Percentiles rank a stretch among this genome's conserved stretches.
These are phyloP conservation scores for Leptinotarsa texana DNA, from an alignment of 1,140 invertebrate species.

Conservation along the genomic window DNA sequence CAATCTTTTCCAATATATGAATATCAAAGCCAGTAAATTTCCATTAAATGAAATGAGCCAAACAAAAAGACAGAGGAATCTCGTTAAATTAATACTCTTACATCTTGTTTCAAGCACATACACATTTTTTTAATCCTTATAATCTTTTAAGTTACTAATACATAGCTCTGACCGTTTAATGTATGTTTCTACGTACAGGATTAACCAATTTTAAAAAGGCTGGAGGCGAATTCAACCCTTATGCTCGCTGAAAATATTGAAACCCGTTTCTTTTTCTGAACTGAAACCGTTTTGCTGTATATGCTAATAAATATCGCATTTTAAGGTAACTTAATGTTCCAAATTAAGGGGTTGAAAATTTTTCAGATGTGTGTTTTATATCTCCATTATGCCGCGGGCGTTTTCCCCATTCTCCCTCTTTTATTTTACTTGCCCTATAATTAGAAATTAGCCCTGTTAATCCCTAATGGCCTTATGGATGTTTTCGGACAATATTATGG, in stretches of 20 bases:
- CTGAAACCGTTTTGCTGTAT: conserved; percentile 37
- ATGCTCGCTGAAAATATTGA: conserved; percentile 35
- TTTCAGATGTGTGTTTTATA: conserved; percentile 40
- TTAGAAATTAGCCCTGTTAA: conserved; percentile 35
- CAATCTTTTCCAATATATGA: too few species aligned
- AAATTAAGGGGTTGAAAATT: conserved; percentile 45
- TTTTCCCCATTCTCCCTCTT: conserved; percentile 26
- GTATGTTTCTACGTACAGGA: conserved; percentile 43
- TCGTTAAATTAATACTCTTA: conserved; percentile 22
- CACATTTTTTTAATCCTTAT: conserved; percentile 34
- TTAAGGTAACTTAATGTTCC: conserved; percentile 46
- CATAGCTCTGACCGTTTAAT: conserved; percentile 39
- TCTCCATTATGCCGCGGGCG: conserved; percentile 28
- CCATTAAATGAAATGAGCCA: too few species aligned
- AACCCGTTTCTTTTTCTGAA: conserved; percentile 41
- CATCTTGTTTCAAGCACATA: conserved; percentile 19
- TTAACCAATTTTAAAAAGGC: conserved; percentile 43
- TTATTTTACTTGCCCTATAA: conserved; percentile 34
- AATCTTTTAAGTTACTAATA: conserved; percentile 47
- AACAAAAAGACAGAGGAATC: conserved; percentile 7
- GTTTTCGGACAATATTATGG: conserved; percentile 29
- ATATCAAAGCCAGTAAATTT: too few species aligned
- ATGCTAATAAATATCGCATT: conserved; percentile 45
- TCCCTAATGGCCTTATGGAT: conserved; percentile 31
- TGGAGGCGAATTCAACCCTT: conserved; percentile 37